Base-by-base conservation (phyloP, 2,113 vertebrate species). In the Elephantulus edwardii region DNA sequence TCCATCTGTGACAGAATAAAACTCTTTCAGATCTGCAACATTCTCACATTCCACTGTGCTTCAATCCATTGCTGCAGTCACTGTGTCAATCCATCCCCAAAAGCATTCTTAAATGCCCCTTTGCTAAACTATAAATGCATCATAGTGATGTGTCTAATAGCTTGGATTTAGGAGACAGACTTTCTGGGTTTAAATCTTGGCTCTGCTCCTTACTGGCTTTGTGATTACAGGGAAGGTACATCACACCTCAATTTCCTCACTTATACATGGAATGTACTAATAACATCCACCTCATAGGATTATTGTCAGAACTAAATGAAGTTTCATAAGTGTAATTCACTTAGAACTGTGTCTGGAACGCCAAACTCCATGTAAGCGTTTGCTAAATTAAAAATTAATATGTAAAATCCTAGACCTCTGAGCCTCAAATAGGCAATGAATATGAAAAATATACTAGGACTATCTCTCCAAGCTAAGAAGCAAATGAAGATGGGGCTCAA, bases 81-180 rank as follows among this genome's bases (percentile, higher is more conserved):
- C n/a, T n/a, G n/a, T n/a, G n/a, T n/a, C n/a, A n/a, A n/a, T n/a
- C n/a, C n/a, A n/a, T n/a, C n/a, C n/a, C n/a, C n/a, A n/a, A n/a
- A n/a, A n/a, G n/a, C n/a, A n/a, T n/a, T n/a, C n/a, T n/a, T n/a
- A n/a, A n/a, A n/a, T n/a, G n/a, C n/a, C n/a, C n/a, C 8, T 66
- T 4, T 16, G 7, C 38, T 38, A 66, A 58, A 10, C 16, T 40
- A 40, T 17, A n/a, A 9, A 71, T 16, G 10, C 16, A 40, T 20
- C 3, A 0, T 6, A 4, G 7, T 1, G 8, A 19, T 3, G 1
- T 19, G 26, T 8, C 70, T 52, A 17, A 33, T 8, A 24, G 8
- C 48, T 12, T 71, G 26, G 75, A 30, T 14, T 42, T 14, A 17
- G 48, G 48, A 78, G 52, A 24, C 46, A 71, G 10, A 50, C 3